Evolutionary conservation across 2,113 vertebrate species (phyloP).

Genomic region (Phylloscopus trochiloides): DNA sequence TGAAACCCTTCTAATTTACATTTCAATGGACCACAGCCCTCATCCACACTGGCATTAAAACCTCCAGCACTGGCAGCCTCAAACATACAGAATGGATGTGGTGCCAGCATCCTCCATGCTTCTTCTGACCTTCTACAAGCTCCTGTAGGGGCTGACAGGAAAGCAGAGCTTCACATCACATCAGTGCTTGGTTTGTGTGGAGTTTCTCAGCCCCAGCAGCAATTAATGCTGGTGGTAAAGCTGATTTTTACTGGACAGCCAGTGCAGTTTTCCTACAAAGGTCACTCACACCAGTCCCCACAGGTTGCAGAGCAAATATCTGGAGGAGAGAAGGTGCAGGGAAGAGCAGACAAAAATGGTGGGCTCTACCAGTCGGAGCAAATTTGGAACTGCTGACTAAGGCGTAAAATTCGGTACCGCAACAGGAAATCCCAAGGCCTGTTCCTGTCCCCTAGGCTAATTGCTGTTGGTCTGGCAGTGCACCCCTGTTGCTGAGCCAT

Average conservation of each 20-base stretch:
- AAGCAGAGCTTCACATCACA: neutral
- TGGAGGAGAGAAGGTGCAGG: neutral
- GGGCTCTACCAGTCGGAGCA: neutral
- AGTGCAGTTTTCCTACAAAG: neutral
- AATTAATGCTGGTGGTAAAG: neutral
- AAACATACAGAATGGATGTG: neutral
- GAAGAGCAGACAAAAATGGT: neutral
- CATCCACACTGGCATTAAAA: neutral
- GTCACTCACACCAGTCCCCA: neutral
- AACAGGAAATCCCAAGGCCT: conserved; percentile 1
- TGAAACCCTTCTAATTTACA: neutral
- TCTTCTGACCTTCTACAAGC: neutral
- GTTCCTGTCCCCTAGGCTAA: neutral
- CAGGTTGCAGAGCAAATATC: neutral
- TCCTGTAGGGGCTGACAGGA: neutral
- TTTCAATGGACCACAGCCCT: neutral
- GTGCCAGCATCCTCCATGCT: neutral
- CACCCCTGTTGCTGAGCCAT: neutral
- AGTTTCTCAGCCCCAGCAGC: neutral
- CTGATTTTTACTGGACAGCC: neutral
- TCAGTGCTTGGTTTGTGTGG: neutral
- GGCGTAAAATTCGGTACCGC: neutral
- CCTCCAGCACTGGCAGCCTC: neutral
- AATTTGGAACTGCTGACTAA: neutral
- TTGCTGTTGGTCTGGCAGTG: conserved; percentile 11